A percentile compares a stretch with the other conserved stretches of the same genome.
Evolutionary conservation across 2,888 invertebrate genomes (phyloP).

Genomic region (Microctonus aethiopoides): DNA sequence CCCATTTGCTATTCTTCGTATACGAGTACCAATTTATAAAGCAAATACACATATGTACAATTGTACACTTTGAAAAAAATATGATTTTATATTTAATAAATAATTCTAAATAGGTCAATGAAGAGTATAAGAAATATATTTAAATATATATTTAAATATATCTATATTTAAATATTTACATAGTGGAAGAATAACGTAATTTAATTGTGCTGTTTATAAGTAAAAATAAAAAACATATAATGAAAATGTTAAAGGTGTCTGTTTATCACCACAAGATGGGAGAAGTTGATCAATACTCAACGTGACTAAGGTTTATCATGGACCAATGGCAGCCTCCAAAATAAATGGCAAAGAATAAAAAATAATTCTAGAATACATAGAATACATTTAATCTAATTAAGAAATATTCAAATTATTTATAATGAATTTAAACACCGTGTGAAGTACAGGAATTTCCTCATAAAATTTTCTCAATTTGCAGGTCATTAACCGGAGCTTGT

Average conservation of each 20-base stretch:
- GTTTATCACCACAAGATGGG: slow-evolving; percentile 43
- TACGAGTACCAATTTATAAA: no score
- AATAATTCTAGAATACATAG: background rate
- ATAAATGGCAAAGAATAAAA: background rate
- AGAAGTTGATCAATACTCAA: slow-evolving; percentile 12
- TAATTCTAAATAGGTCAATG: no score
- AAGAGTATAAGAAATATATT: no score
- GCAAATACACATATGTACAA: background rate
- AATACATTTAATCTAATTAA: background rate
- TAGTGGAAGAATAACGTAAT: no score
- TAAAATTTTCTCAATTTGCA: slow-evolving; percentile 55
- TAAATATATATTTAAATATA: no score
- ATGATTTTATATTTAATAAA: no score
- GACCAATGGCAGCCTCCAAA: background rate
- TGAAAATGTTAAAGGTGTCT: slow-evolving; percentile 36
- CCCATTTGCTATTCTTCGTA: background rate
- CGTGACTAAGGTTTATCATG: background rate
- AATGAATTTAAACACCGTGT: no score
- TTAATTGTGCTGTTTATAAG: no score
- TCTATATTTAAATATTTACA: no score
- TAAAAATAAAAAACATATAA: slow-evolving; percentile 13
- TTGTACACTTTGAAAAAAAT: no score
- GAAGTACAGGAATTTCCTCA: no score
- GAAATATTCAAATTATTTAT: no score
- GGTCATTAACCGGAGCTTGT: slow-evolving; percentile 51